Percentiles rank a stretch among this genome's conserved stretches.
Evolutionary conservation across 2,113 vertebrate species (phyloP).

Genomic region (Poeciliopsis turrubarensis): DNA sequence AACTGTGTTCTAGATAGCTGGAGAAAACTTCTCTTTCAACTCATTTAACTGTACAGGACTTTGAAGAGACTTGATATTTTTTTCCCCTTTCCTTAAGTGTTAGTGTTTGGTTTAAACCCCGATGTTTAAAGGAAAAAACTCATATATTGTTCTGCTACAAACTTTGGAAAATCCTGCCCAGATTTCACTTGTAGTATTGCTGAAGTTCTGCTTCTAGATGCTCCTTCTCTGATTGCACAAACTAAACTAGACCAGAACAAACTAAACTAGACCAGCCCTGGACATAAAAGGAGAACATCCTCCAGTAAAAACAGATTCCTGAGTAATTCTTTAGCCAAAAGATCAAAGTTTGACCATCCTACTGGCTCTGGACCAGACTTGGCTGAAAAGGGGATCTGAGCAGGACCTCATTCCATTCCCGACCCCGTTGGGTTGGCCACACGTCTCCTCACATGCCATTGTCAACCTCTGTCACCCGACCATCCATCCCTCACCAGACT

Average conservation of each 20-base stretch:
- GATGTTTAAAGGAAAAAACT: neutral
- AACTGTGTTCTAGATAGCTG: neutral
- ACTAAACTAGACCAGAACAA: too few relatives aligned
- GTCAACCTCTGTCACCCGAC: constrained; percentile 54
- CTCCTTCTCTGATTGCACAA: neutral
- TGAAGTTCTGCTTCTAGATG: neutral
- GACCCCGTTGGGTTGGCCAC: constrained; percentile 61
- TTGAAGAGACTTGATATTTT: too few relatives aligned
- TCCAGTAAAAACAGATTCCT: neutral
- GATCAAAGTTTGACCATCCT: neutral
- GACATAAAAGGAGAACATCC: too few relatives aligned
- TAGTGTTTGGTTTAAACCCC: neutral
- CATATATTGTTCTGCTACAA: neutral
- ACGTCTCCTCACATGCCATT: constrained; percentile 67
- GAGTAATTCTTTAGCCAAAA: neutral
- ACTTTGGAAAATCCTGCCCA: neutral
- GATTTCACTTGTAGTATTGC: neutral
- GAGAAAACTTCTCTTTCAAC: neutral
- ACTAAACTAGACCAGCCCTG: too few relatives aligned
- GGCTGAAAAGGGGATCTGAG: constrained; percentile 18
- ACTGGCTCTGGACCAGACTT: neutral
- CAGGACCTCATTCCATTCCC: constrained; percentile 69
- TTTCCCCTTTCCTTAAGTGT: too few relatives aligned
- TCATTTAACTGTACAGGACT: too few relatives aligned
- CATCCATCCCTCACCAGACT: constrained; percentile 24